Percentiles rank a stretch among this genome's conserved stretches.
Conservation (phyloP, 2,113 vertebrate species). For the Percopsis transmontana region DNA sequence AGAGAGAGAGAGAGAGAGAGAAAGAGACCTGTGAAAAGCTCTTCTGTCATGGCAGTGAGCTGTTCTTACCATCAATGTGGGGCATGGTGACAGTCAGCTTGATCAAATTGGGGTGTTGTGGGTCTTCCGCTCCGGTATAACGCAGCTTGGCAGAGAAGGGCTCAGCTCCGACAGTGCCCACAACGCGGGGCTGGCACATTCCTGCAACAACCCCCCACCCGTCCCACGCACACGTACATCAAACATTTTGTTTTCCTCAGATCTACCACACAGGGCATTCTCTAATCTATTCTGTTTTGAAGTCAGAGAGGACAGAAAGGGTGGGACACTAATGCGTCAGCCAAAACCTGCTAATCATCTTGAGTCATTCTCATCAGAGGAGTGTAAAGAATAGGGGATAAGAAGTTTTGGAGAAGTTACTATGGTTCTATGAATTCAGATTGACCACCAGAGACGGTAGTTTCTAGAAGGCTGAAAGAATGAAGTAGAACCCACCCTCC, state of each 20-base stretch:
- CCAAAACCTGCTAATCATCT: conserved; percentile 4
- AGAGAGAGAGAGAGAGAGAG: no score
- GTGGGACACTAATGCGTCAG: conserved; percentile 7
- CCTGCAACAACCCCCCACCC: conserved; percentile 75
- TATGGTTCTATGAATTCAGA: no score
- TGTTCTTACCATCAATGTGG: conserved; percentile 88
- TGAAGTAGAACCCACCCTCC: conserved; percentile 78
- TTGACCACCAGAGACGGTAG: no score
- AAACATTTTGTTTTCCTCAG: conserved; percentile 21
- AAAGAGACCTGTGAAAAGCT: neutral
- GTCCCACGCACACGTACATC: conserved; percentile 25
- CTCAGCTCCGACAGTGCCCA: conserved; percentile 90
- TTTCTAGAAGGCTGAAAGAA: neutral
- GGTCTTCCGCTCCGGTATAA: conserved; percentile 90
- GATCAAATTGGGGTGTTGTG: conserved; percentile 86
- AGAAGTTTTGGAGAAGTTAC: neutral
- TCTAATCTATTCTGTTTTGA: conserved; percentile 32
- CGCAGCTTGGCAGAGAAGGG: conserved; percentile 93
- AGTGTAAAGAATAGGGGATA: neutral
- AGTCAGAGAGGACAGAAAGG: conserved; percentile 12
- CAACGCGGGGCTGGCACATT: conserved; percentile 89
- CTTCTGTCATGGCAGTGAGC: neutral
- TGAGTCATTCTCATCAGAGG: conserved; percentile 11
- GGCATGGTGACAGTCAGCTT: conserved; percentile 93
- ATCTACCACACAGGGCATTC: conserved; percentile 10